Evolutionary conservation across 2,888 invertebrate genomes (phyloP).

Genomic region (Megamerina dolium): DNA sequence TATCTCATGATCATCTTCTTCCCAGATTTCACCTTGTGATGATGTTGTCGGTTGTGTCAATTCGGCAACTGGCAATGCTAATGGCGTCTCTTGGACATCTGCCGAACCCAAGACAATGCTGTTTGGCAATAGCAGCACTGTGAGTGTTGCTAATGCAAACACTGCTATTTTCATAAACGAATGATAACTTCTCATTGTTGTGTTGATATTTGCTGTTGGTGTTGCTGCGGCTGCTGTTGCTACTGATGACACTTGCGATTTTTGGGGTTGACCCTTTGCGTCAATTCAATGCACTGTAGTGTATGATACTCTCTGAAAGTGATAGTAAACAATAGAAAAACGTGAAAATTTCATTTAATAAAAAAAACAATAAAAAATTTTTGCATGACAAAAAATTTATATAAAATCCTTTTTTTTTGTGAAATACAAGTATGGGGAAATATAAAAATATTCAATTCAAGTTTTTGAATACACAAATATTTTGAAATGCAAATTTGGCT

Average conservation of each 20-base stretch:
- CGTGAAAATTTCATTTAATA: no score
- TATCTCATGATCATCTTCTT: conserved; percentile 73
- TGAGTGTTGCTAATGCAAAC: conserved; percentile 37
- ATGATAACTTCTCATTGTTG: conserved; percentile 32
- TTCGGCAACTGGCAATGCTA: conserved; percentile 46
- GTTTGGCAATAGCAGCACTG: conserved; percentile 31
- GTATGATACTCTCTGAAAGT: no score
- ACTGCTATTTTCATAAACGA: conserved; percentile 27
- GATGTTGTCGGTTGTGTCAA: conserved; percentile 46
- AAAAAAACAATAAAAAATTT: no score
- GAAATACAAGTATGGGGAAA: no score
- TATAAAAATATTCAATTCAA: no score
- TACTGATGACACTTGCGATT: conserved; percentile 3
- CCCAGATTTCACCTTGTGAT: conserved; percentile 64
- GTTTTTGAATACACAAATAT: no score
- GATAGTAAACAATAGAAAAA: conserved; percentile 2
- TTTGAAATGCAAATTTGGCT: no score
- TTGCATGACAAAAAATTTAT: no score
- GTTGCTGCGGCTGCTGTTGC: no score
- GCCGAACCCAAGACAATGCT: conserved; percentile 41
- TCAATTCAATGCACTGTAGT: no score
- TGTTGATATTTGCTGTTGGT: conserved; percentile 20
- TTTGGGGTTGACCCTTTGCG: no score
- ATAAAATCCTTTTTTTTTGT: no score
- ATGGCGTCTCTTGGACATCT: conserved; percentile 48